Conservation (phyloP, 2,797 vertebrate species). For the Diceros bicornis region DNA sequence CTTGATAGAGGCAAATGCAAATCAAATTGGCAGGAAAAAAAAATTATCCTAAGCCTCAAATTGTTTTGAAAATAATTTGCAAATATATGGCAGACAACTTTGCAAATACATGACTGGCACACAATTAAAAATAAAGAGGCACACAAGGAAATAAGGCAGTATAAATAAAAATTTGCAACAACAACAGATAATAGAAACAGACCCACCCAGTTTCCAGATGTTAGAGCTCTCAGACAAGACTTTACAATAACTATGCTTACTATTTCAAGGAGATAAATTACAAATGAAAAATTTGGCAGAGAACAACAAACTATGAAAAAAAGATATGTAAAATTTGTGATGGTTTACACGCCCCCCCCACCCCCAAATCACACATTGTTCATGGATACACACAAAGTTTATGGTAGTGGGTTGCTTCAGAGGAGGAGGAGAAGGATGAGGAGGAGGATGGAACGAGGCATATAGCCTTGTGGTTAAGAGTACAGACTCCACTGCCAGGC, state of each 20-base stretch:
- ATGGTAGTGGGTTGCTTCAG: neutral
- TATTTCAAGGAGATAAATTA: neutral
- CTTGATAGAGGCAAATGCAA: neutral
- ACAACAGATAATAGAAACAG: neutral
- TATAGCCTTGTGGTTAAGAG: neutral
- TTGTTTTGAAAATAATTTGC: constrained; percentile 4
- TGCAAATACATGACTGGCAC: neutral
- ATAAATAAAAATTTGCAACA: neutral
- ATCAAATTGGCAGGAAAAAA: neutral
- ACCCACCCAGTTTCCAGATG: neutral
- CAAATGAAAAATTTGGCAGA: neutral
- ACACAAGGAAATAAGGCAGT: neutral
- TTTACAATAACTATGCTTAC: neutral
- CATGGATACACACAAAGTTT: neutral
- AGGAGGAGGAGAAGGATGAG: neutral
- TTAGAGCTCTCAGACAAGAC: neutral
- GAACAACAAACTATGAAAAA: neutral
- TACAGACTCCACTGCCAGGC: neutral
- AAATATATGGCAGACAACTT: neutral
- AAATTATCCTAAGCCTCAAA: neutral
- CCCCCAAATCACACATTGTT: neutral
- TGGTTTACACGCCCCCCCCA: neutral
- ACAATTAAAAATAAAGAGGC: neutral
- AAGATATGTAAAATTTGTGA: neutral
- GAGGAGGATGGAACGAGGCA: neutral